Conservation (phyloP, 2,888 invertebrate species). For the Euplexia lucipara region DNA sequence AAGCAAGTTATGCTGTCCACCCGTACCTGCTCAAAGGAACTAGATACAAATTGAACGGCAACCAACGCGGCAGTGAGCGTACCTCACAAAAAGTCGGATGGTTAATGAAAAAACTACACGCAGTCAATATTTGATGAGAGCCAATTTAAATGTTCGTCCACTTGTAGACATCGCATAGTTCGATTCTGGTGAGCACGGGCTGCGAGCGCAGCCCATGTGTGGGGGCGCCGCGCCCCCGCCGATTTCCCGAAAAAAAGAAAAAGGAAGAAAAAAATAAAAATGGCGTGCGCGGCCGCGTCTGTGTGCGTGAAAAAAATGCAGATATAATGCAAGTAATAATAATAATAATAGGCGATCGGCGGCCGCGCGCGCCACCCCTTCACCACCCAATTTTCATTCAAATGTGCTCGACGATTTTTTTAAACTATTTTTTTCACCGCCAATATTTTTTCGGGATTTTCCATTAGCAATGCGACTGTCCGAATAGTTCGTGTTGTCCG, state of each 20-base stretch:
- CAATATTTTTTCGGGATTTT: slow-evolving; percentile 89
- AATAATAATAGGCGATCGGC: slow-evolving; percentile 90
- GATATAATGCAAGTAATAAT: slow-evolving; percentile 91
- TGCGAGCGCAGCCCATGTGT: slow-evolving; percentile 74
- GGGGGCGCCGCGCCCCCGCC: slow-evolving; percentile 80
- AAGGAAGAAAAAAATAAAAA: slow-evolving; percentile 88
- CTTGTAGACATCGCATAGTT: slow-evolving; percentile 91
- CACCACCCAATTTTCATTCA: slow-evolving; percentile 90
- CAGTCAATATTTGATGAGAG: slow-evolving; percentile 91
- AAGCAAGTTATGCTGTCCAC: slow-evolving; percentile 52
- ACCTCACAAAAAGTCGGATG: slow-evolving; percentile 84
- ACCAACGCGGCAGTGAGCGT: slow-evolving; percentile 71
- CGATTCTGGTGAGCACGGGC: slow-evolving; percentile 74
- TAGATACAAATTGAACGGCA: slow-evolving; percentile 80
- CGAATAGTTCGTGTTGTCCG: slow-evolving; percentile 80
- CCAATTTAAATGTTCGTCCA: slow-evolving; percentile 91
- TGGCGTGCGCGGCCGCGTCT: slow-evolving; percentile 80
- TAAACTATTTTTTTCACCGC: slow-evolving; percentile 82
- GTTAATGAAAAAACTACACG: slow-evolving; percentile 90
- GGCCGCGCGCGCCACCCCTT: slow-evolving; percentile 78
- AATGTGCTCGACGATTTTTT: slow-evolving; percentile 88
- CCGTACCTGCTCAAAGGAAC: slow-evolving; percentile 75
- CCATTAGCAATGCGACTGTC: slow-evolving; percentile 87
- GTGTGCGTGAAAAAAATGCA: slow-evolving; percentile 90
- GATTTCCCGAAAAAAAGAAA: slow-evolving; percentile 85